phyloP scores from a whole-genome alignment of 2,797 vertebrate species.

The Sitta carolinensis region DNA sequence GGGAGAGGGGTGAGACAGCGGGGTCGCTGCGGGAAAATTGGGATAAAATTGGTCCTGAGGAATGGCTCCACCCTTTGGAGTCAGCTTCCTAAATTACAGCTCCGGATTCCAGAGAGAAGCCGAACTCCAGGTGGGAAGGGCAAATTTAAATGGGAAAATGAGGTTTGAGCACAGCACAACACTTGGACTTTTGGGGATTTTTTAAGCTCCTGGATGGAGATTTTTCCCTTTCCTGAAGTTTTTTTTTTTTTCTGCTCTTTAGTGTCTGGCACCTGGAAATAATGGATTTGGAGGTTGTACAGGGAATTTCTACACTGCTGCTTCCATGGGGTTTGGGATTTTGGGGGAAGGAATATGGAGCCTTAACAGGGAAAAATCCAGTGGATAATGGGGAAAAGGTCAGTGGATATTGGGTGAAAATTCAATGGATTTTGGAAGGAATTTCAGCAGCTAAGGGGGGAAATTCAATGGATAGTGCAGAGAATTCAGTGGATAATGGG shows the following conservation, averaged over 20 bases:
- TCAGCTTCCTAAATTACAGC: neutral
- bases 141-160: neutral
- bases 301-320: neutral
- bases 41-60: neutral
- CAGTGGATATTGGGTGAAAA: neutral
- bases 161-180: rapidly evolving
- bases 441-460: no score
- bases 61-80: neutral
- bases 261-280: neutral
- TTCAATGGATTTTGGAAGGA: neutral
- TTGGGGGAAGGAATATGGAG: neutral
- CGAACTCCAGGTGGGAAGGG: neutral
- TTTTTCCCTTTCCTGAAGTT: neutral
- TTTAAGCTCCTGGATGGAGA: no score
- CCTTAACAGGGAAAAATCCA: neutral
- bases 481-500: neutral
- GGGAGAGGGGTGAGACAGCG: conserved; percentile 80
- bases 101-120: neutral
- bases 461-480: neutral
- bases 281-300: neutral
- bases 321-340: neutral
- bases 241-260: neutral
- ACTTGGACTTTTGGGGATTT: neutral
- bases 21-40: conserved; percentile 22
- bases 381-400: neutral